These are phyloP conservation scores for Platysternon megacephalum DNA, from an alignment of 2,113 vertebrate species.

Conservation along the genomic window DNA sequence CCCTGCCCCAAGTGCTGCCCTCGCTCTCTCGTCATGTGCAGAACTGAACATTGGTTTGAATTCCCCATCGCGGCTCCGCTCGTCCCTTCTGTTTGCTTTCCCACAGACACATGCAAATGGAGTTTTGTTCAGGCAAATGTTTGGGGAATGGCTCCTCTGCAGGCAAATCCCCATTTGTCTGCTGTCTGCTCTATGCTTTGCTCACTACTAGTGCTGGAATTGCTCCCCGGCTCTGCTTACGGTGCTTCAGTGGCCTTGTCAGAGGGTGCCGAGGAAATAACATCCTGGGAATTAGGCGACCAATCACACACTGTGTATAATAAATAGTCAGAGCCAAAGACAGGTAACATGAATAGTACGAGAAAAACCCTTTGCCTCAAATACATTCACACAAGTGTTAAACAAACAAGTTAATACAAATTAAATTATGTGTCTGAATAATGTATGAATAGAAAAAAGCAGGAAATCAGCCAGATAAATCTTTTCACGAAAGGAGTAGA, in stretches of 20 bases:
- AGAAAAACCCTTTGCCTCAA: neutral
- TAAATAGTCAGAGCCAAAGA: neutral
- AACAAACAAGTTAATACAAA: neutral
- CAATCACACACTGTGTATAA: neutral
- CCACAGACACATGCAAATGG: neutral
- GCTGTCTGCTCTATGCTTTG: neutral
- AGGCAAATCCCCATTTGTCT: neutral
- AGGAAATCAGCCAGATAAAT: neutral
- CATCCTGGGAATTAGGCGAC: neutral
- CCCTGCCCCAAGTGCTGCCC: no score
- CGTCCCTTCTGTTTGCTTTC: neutral
- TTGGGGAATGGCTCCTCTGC: neutral
- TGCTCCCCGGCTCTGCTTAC: neutral
- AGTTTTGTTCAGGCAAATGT: neutral
- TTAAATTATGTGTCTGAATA: neutral
- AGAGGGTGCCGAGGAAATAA: neutral
- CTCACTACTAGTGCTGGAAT: neutral
- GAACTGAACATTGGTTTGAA: neutral
- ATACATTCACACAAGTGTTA: rapidly evolving
- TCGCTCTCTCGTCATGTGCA: neutral
- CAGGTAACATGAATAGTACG: neutral
- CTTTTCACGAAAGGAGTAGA: neutral
- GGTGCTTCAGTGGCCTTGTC: neutral
- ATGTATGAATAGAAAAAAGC: neutral
- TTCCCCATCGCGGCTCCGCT: neutral